Evolutionary conservation across 2,113 vertebrate species (phyloP).

Genomic region (Hemiscyllium ocellatum): DNA sequence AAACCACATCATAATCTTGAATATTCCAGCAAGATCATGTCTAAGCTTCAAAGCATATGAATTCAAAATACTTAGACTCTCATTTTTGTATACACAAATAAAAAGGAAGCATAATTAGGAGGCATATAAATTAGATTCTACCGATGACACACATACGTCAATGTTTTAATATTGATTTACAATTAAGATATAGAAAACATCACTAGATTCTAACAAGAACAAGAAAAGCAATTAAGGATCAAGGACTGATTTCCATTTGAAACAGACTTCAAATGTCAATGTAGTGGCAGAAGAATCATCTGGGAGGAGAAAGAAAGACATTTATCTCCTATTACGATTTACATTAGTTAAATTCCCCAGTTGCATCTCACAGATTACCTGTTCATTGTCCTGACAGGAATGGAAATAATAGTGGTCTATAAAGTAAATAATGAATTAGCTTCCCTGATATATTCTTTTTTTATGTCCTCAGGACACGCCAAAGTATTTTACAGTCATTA

Average conservation of each 20-base stretch:
- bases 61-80: too few relatives aligned
- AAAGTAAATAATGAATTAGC: background rate
- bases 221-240: background rate
- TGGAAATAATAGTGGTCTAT: background rate
- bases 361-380: background rate
- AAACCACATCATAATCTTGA: too few relatives aligned
- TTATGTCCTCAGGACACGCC: background rate
- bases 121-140: background rate
- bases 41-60: too few relatives aligned
- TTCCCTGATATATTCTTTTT: background rate
- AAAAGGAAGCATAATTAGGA: background rate
- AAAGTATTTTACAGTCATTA: background rate
- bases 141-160: background rate
- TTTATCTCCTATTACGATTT: background rate
- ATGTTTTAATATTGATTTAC: background rate
- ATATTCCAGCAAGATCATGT: too few relatives aligned
- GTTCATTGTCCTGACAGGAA: background rate
- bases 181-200: background rate
- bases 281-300: background rate
- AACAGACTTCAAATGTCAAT: background rate
- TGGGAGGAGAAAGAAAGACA: background rate
- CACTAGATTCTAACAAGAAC: background rate
- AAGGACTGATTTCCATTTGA: background rate
- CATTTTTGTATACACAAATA: background rate
- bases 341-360: background rate